These are phyloP conservation scores for Cylas formicarius DNA, from an alignment of 1,140 invertebrate genomes.

Conservation along the genomic window DNA sequence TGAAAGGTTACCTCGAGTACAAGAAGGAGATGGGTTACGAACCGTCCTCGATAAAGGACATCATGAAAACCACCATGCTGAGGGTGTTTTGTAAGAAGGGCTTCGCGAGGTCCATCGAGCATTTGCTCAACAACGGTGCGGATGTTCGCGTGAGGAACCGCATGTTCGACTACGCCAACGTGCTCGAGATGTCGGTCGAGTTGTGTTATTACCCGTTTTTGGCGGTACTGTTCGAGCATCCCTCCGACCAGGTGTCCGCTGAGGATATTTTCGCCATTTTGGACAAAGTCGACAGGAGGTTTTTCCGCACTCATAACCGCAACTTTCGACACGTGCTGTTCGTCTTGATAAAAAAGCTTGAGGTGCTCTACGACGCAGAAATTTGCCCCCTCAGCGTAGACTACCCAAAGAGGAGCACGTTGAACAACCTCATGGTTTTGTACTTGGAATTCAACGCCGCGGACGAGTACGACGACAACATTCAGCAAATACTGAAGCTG, in stretches of 20 bases:
- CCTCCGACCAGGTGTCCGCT: conserved; percentile 1
- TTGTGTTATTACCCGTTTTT: conserved; percentile 26
- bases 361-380: not conserved
- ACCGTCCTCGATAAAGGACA: not conserved
- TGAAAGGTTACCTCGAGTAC: conserved; percentile 22
- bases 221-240: conserved; percentile 18
- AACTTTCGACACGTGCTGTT: conserved; percentile 10
- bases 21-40: conserved; percentile 1
- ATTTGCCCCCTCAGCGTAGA: not conserved
- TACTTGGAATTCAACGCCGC: conserved; percentile 11
- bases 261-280: conserved; percentile 7
- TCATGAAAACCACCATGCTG: conserved; percentile 19
- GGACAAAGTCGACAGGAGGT: not conserved
- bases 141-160: conserved; percentile 4
- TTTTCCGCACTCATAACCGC: not conserved
- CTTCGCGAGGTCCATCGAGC: conserved; percentile 17
- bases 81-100: conserved; percentile 19
- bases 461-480: conserved; percentile 15
- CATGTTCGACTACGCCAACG: conserved; percentile 12
- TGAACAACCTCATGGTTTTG: conserved; percentile 17
- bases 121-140: conserved; percentile 23
- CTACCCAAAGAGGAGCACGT: not conserved
- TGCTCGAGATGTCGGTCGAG: conserved; percentile 17
- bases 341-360: conserved; percentile 12
- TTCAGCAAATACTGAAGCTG: conserved; percentile 19